Evolutionary conservation across 2,888 invertebrate species (phyloP), one percentile per base, ranked within the genome.

Genomic region (Epinotia nisella): DNA sequence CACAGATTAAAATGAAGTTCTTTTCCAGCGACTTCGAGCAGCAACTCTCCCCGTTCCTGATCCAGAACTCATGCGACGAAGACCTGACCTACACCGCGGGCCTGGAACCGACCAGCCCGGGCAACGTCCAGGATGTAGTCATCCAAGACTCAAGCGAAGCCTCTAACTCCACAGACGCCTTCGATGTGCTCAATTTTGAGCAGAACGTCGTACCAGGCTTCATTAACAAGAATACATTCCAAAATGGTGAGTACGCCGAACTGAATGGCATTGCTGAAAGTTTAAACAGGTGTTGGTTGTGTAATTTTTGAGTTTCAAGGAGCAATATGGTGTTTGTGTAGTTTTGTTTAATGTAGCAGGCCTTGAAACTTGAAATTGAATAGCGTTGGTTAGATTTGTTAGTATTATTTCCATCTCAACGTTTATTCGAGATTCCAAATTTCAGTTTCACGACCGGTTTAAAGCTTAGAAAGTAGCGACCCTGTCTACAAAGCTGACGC

Each of bases 31-130:
- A 94, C 81, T 92, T 93, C 84, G 95, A 95, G 77, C 95, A 95
- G 76, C 94, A 95, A 77, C 84, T 95, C 41, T 95, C 95, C 3
- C 95, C 95, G 10, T 90, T 92, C 84, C 88, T 93, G 65, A 93
- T 93, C 70, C 93, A 92, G 74, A 92, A 92, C 81, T 87, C 91
- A 0, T 90, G 90, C 77, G 89, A 92, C 76, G 92, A 91, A 51
- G 91, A 90, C 49, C 78, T 81, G 0, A 76, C 76, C n/a, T 61
- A 78, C 17, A 79, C 84, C 0, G 76, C 84, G 0, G 83, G 84
- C 11, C 76, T 87, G 66, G 88, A 86, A 71, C 87, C 89, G 9
- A 85, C 85, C 56, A 90, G 90, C 73, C 89, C 89, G 0, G 85
- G 83, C 51, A 79, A 85, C 77, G 81, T 81, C 0, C 87, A 89